phyloP scores from a whole-genome alignment of 92 coral and sea anemone species.

The Chrysogorgia sp. region DNA sequence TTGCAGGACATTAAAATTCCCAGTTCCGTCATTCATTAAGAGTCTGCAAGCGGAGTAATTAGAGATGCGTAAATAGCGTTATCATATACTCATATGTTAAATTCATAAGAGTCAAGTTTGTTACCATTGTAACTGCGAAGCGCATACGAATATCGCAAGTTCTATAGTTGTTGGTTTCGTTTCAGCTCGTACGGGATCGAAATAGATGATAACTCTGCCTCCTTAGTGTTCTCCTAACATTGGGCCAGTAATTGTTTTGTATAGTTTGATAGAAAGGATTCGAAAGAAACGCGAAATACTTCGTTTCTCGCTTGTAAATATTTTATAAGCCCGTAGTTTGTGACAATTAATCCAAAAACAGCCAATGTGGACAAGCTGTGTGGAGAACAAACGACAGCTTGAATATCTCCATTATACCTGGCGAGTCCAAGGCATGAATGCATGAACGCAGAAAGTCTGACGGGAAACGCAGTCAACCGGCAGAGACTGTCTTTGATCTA shows the following conservation, averaged over 20 bases:
- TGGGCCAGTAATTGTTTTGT: constrained; percentile 12
- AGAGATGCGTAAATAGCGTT: constrained; percentile 24
- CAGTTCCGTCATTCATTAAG: not conserved
- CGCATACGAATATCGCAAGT: not conserved
- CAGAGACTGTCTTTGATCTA: not conserved
- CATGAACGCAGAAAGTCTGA: not conserved
- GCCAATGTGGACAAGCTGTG: not conserved
- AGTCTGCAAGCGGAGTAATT: not conserved
- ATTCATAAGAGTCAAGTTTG: constrained; percentile 13
- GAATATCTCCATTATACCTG: not conserved
- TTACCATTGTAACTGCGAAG: constrained; percentile 18
- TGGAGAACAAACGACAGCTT: not conserved
- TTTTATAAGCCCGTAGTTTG: constrained; percentile 26
- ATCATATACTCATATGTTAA: constrained; percentile 10
- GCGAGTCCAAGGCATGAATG: not conserved
- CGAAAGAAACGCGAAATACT: not conserved
- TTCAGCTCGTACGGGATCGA: not conserved
- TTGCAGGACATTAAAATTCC: constrained; percentile 1
- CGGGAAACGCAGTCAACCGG: not conserved
- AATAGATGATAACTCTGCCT: not conserved
- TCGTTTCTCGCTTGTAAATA: constrained; percentile 7
- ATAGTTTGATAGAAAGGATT: not conserved
- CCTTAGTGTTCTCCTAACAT: not conserved
- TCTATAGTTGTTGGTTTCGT: not conserved
- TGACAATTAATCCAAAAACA: not conserved